These are phyloP conservation scores for Acrossocheilus fasciatus DNA, from an alignment of 2,797 vertebrate genomes.

Conservation along the genomic window DNA sequence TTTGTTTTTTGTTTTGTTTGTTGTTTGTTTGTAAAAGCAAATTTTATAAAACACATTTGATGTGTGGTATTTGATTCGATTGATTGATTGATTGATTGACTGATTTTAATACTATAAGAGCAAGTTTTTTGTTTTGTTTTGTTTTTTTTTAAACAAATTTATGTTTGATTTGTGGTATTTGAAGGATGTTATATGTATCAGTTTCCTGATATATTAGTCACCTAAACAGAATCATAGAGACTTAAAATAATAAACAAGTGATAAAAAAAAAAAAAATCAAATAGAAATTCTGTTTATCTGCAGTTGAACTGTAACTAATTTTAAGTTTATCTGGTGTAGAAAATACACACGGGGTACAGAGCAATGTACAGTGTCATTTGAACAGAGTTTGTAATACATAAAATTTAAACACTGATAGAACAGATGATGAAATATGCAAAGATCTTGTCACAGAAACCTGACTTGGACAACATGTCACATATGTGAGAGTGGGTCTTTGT, in stretches of 20 bases:
- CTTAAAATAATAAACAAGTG: neutral
- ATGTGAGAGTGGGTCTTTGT: constrained; percentile 34
- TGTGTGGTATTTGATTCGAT: neutral
- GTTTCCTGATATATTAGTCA: neutral
- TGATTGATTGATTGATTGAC: neutral
- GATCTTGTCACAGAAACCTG: constrained; percentile 25
- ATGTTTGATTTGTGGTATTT: neutral
- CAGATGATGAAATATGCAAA: neutral
- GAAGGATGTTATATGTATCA: neutral
- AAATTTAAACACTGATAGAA: neutral
- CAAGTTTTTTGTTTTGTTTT: too few relatives aligned
- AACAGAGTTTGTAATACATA: neutral
- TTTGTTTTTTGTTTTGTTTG: too few relatives aligned
- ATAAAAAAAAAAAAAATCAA: neutral
- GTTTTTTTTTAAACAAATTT: neutral
- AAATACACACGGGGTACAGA: neutral
- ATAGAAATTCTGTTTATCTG: neutral
- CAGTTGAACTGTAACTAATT: neutral
- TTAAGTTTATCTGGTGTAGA: neutral
- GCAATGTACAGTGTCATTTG: neutral
- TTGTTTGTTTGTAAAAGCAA: too few relatives aligned
- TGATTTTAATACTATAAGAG: neutral
- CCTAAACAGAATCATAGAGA: neutral
- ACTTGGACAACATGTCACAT: constrained; percentile 23
- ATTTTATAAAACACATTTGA: too few relatives aligned